A percentile compares a stretch with the other conserved stretches of the same genome.
Conservation (phyloP, 2,888 invertebrate genomes). For the Drosophila prostipennis region DNA sequence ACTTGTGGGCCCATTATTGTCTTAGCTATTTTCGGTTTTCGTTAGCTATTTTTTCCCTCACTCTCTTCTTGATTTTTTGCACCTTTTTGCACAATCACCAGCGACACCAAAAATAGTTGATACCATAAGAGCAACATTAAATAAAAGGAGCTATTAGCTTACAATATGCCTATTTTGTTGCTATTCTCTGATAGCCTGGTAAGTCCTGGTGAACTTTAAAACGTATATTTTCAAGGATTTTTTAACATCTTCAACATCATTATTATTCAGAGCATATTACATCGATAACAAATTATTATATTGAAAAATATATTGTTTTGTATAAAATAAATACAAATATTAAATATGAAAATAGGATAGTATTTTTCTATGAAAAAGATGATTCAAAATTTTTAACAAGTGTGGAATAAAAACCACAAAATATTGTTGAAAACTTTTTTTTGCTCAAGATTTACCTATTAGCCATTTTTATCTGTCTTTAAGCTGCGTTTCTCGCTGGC, state of each 20-base stretch:
- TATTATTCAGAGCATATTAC: too few relatives aligned
- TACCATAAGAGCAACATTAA: conserved; percentile 2
- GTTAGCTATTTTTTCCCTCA: conserved; percentile 8
- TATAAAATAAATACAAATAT: too few relatives aligned
- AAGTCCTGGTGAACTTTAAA: too few relatives aligned
- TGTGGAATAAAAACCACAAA: not conserved
- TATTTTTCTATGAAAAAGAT: not conserved
- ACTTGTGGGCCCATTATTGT: conserved; percentile 35
- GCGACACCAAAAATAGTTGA: not conserved
- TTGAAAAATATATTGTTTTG: too few relatives aligned
- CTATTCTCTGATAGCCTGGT: not conserved
- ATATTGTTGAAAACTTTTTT: not conserved
- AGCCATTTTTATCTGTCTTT: not conserved
- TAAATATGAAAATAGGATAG: too few relatives aligned
- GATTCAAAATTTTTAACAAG: too few relatives aligned
- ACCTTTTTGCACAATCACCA: conserved; percentile 53
- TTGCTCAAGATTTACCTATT: not conserved
- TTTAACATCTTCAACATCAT: too few relatives aligned
- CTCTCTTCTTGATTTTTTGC: conserved; percentile 18
- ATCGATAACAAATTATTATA: too few relatives aligned
- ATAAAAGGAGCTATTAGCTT: not conserved
- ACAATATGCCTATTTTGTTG: not conserved
- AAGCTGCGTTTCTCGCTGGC: not conserved
- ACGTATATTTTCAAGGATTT: too few relatives aligned
- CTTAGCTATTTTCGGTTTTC: conserved; percentile 31